Base-by-base conservation (phyloP, 2,888 invertebrate species). In the Mellilla xanthometata region DNA sequence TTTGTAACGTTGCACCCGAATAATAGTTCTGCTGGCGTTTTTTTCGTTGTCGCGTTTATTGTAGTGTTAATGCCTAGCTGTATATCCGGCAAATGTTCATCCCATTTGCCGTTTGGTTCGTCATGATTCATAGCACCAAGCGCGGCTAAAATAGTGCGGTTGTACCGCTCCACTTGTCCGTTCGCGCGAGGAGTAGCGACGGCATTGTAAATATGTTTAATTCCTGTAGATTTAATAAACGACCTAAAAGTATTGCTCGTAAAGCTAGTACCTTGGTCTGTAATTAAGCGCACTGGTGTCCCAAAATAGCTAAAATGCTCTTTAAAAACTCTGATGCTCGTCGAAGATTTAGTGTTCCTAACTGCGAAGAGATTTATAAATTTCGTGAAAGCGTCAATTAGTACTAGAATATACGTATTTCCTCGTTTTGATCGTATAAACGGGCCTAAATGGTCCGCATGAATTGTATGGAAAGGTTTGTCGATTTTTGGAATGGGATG, bases 361-460 rank as follows among this genome's bases (percentile, higher is more conserved):
- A 42, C 48, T 0, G 36, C 34, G 7, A 12, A 26, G 0, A 48
- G 7, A 9, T 27, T 13, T 4, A 42, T 27, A 13, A 30, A 48
- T 9, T 48, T 48, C 0, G 24, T 48, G 12, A 39, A 48, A 0
- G 15, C 13, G n/a, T 48, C 48, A 0, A 48, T 39, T n/a, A 42
- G 3, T 0, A 15, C 42, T 0, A 48, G 32, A 7, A 48, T 42
- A 7, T 48, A 39, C 0, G 26, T 13, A 13, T 42, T 42, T 1
- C 27, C 13, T 8, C 22, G 29, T n/a, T 39, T 48, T 8, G 29
- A 38, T 6, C 12, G 23, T 7, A 39, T 11, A 13, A 48, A 48
- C 2, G 48, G 42, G 0, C 48, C 48, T n/a, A 48, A 2, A 11
- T 48, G 42, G 11, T 48, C 38, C 1, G 34, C 8, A 10, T 39